Evolutionary conservation across 2,888 invertebrate genomes (phyloP), one percentile per base, ranked within the genome.

Genomic region (Sialis lutaria): DNA sequence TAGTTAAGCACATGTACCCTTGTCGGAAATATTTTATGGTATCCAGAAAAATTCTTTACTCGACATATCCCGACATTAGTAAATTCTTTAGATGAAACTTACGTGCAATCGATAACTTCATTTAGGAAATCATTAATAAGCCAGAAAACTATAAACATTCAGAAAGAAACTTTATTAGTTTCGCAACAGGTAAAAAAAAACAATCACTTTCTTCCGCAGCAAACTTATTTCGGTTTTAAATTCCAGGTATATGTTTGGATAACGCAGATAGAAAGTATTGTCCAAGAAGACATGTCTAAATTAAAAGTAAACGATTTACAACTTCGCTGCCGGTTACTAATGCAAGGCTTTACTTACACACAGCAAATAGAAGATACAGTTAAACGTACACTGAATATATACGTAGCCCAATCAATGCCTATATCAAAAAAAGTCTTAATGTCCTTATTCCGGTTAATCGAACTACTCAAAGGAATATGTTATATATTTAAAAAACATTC

Each of bases 21-120:
- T 33, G 72, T 77, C 49, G 90, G 88, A 1, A 85, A 85, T 58
- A 71, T 84, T 10, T 63, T 88, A 46, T 95, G 91, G 90, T 79
- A 83, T 57, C 88, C 93, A 0, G 84, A 82, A 60, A 73, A 77
- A 54, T 95, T 93, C 64, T 69, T 95, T 4, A 64, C 71, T 42
- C 73, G 74, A 54, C 74, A 77, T 62, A 67, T 76, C 51, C 68
- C 76, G 54, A 64, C 79, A 55, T 60, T 75, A 64, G 61, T 71
- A 65, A 63, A 72, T 63, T 62, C 64, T 63, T 64, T 72, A 61
- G 64, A 72, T 68, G 56, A 61, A 50, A 64, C 67, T 54, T 56
- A 60, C 9, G 63, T 70, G 6, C 59, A 41, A 30, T 41, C 42
- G 30, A 22, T 33, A 6, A 12, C 61, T 39, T 58, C 58, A 33